These are phyloP conservation scores for Alectura lathami DNA, from an alignment of 2,113 vertebrate species.

Conservation along the genomic window DNA sequence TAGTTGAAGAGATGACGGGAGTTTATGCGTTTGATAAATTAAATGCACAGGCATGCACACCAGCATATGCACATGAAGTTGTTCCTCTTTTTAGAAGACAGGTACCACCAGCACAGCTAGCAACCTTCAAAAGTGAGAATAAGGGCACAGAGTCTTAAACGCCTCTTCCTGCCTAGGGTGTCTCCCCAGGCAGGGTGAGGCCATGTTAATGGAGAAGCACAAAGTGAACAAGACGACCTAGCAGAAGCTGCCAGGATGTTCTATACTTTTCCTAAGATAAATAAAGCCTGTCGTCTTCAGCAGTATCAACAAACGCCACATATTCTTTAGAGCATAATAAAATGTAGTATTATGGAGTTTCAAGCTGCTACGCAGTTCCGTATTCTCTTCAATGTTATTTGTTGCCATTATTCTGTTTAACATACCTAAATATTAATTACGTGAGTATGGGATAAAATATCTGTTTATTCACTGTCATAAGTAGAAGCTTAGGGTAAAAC, in stretches of 20 bases:
- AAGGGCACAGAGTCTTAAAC: not conserved
- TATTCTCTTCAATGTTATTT: not conserved
- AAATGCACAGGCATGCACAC: not conserved
- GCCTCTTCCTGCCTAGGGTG: not conserved
- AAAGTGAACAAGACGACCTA: not conserved
- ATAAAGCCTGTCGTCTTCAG: not conserved
- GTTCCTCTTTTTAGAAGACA: not conserved
- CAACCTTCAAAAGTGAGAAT: not conserved
- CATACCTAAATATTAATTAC: not conserved
- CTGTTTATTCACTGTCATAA: not conserved
- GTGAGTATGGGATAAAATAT: not conserved
- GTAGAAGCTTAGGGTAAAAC: not conserved
- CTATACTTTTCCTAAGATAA: not conserved
- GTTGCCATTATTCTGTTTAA: not conserved
- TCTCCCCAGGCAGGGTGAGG: not conserved
- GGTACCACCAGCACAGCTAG: not conserved
- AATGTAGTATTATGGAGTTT: not conserved
- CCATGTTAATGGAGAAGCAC: not conserved
- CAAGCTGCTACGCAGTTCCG: not conserved
- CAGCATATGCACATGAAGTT: not conserved
- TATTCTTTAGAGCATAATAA: not conserved
- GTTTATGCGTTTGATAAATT: not conserved
- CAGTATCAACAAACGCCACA: not conserved
- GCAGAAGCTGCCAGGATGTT: not conserved
- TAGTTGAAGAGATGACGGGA: not conserved